A percentile compares a stretch with the other conserved stretches of the same genome.
Evolutionary conservation across 2,797 vertebrate species (phyloP).

Genomic region (Tinamus major): DNA sequence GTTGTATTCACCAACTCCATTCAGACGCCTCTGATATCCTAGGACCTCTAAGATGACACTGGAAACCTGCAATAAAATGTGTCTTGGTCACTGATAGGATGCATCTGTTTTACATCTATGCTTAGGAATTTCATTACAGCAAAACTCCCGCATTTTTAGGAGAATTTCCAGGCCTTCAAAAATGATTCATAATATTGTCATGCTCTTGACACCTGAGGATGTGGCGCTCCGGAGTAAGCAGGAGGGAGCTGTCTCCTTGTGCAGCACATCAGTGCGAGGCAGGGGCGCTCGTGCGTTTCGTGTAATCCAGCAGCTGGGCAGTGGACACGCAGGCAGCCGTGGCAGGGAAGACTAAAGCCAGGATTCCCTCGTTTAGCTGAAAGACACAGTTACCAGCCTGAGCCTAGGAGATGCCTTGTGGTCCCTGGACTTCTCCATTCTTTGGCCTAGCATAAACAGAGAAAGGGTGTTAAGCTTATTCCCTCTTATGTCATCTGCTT

Average conservation of each 20-base stretch:
- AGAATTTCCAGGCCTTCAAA: not conserved
- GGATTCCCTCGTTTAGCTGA: not conserved
- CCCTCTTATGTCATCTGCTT: not conserved
- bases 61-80: not conserved
- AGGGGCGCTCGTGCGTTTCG: not conserved
- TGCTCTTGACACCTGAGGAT: not conserved
- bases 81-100: not conserved
- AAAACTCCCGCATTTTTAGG: not conserved
- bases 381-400: not conserved
- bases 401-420: not conserved
- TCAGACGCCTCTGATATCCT: not conserved
- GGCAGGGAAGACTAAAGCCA: not conserved
- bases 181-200: not conserved
- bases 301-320: not conserved
- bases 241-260: rapidly evolving
- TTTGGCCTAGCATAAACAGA: not conserved
- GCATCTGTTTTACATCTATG: not conserved
- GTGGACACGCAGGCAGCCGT: rapidly evolving
- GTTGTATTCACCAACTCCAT: not conserved
- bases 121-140: not conserved
- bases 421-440: not conserved
- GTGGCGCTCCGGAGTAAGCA: not conserved
- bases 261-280: not conserved
- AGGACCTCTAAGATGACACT: not conserved
- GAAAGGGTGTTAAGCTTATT: not conserved